Conservation (phyloP, 2,797 vertebrate genomes). For the Lagodon rhomboides region DNA sequence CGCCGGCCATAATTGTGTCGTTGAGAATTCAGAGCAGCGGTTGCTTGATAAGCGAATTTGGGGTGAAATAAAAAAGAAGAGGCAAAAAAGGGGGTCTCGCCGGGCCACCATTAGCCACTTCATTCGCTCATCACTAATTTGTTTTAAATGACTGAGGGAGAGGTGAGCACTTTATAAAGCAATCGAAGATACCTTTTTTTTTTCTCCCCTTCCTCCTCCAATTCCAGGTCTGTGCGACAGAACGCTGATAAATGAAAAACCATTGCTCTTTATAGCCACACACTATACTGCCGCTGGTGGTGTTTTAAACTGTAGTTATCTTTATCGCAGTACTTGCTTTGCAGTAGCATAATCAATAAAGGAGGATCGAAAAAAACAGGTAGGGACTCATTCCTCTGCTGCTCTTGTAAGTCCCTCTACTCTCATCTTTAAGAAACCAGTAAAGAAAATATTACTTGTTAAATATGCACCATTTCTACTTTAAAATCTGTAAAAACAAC, state of each 20-base stretch:
- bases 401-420: not conserved
- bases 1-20: slow-evolving; percentile 88
- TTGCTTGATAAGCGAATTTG: slow-evolving; percentile 88
- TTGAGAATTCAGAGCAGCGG: slow-evolving; percentile 87
- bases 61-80: slow-evolving; percentile 81
- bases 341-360: slow-evolving; percentile 66
- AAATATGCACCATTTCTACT: no score
- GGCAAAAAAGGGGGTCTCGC: slow-evolving; percentile 71
- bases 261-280: slow-evolving; percentile 58
- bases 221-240: slow-evolving; percentile 60
- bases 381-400: not conserved
- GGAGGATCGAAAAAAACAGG: not conserved
- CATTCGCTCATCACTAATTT: slow-evolving; percentile 81
- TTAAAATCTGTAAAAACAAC: no score
- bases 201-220: not conserved
- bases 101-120: slow-evolving; percentile 81
- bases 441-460: slow-evolving; percentile 3
- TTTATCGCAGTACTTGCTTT: slow-evolving; percentile 60
- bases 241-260: slow-evolving; percentile 78
- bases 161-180: slow-evolving; percentile 80
- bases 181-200: slow-evolving; percentile 52
- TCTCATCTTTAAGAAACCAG: slow-evolving; percentile 2
- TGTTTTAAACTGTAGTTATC: slow-evolving; percentile 67
- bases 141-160: slow-evolving; percentile 84
- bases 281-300: slow-evolving; percentile 41